A percentile compares a stretch with the other conserved stretches of the same genome.
phyloP scores from a whole-genome alignment of 1,140 invertebrate species.

The Rhyzopertha dominica region DNA sequence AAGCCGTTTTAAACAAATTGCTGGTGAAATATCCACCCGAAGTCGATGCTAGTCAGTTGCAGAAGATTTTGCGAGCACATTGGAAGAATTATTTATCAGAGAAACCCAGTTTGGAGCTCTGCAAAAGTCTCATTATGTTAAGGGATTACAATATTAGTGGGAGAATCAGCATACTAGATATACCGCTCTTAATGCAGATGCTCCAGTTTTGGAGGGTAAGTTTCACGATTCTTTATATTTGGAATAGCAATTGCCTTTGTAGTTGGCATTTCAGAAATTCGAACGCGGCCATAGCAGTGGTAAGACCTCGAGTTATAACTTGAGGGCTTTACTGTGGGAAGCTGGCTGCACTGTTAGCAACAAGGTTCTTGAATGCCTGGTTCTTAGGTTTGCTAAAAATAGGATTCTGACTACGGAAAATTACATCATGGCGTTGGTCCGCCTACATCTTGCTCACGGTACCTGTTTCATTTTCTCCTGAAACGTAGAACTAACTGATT shows the following conservation, averaged over 20 bases:
- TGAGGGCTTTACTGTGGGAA: slow-evolving; percentile 62
- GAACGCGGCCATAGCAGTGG: slow-evolving; percentile 51
- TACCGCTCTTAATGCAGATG: slow-evolving; percentile 58
- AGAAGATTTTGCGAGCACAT: slow-evolving; percentile 56
- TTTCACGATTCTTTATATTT: slow-evolving; percentile 9
- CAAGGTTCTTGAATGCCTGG: slow-evolving; percentile 69
- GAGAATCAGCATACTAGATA: slow-evolving; percentile 53
- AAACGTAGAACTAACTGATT: slow-evolving; percentile 15
- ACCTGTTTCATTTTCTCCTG: slow-evolving; percentile 23
- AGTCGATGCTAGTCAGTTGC: slow-evolving; percentile 57
- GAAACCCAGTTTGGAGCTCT: slow-evolving; percentile 56
- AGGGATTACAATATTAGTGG: slow-evolving; percentile 63
- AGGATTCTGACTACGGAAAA: slow-evolving; percentile 56
- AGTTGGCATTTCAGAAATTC: slow-evolving; percentile 59
- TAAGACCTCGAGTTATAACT: slow-evolving; percentile 60
- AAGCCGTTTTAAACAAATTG: slow-evolving; percentile 48
- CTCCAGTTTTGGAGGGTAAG: slow-evolving; percentile 63
- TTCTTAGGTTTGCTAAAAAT: slow-evolving; percentile 62
- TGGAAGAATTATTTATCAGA: slow-evolving; percentile 51
- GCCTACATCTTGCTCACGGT: slow-evolving; percentile 70
- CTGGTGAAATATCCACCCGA: slow-evolving; percentile 58
- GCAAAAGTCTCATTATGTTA: slow-evolving; percentile 64
- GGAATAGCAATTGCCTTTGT: slow-evolving; percentile 24
- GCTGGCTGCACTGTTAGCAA: slow-evolving; percentile 65
- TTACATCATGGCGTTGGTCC: slow-evolving; percentile 64